Percentiles rank a stretch among this genome's conserved stretches.
Evolutionary conservation across 2,113 vertebrate genomes (phyloP).

Genomic region (Bujurquina vittata): DNA sequence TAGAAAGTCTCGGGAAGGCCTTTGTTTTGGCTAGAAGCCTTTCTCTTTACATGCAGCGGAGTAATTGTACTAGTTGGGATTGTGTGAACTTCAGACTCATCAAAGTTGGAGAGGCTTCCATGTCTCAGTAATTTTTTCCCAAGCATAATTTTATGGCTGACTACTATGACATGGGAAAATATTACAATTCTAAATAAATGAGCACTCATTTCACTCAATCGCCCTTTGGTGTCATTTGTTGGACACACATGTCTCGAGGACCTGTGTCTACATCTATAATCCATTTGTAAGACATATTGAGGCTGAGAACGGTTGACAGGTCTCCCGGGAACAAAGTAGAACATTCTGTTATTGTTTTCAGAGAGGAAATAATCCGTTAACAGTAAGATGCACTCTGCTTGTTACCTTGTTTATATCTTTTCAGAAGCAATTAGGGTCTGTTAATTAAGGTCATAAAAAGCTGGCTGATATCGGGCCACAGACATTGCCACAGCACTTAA

Average conservation of each 20-base stretch:
- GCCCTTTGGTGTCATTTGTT: slow-evolving; percentile 27
- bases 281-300: slow-evolving; percentile 32
- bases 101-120: slow-evolving; percentile 37
- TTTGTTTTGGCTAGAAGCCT: slow-evolving; percentile 70
- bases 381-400: slow-evolving; percentile 66
- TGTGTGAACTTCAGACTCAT: slow-evolving; percentile 55
- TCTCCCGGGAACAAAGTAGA: slow-evolving; percentile 49
- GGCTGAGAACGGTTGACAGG: slow-evolving; percentile 44
- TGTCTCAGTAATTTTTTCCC: slow-evolving; percentile 46
- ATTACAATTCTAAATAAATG: slow-evolving; percentile 42
- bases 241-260: slow-evolving; percentile 21
- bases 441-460: slow-evolving; percentile 70
- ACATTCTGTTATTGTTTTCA: slow-evolving; percentile 73
- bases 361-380: slow-evolving; percentile 73
- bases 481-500: slow-evolving; percentile 34
- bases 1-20: slow-evolving; percentile 53
- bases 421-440: slow-evolving; percentile 71
- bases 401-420: slow-evolving; percentile 63
- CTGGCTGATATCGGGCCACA: slow-evolving; percentile 24
- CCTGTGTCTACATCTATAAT: slow-evolving; percentile 36
- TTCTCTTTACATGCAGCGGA: slow-evolving; percentile 58
- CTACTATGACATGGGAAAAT: slow-evolving; percentile 59
- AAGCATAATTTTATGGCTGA: slow-evolving; percentile 50
- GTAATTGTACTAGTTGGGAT: slow-evolving; percentile 50
- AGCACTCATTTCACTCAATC: slow-evolving; percentile 25